Evolutionary conservation across 2,888 invertebrate genomes (phyloP).

Genomic region (Dyspetes luteomarginatus): DNA sequence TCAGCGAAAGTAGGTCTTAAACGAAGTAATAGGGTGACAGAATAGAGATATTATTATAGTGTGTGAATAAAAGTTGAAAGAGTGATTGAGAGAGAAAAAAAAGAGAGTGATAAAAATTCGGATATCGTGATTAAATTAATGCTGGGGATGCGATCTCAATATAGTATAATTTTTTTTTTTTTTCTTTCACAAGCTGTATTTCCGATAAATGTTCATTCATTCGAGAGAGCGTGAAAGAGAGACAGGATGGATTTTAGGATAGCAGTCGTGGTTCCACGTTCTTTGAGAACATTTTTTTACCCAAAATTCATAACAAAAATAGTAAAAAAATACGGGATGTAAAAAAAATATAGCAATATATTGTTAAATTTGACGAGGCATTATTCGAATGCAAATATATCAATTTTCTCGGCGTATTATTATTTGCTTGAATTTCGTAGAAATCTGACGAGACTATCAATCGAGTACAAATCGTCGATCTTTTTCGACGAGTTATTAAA

Average conservation of each 20-base stretch:
- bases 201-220: background rate
- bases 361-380: background rate
- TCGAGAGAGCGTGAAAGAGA: slow-evolving; percentile 66
- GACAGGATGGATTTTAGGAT: slow-evolving; percentile 71
- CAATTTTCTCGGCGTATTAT: slow-evolving; percentile 9
- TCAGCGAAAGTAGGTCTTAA: slow-evolving; percentile 76
- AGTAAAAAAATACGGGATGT: background rate
- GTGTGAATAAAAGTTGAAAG: slow-evolving; percentile 45
- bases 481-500: background rate
- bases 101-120: slow-evolving; percentile 36
- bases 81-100: slow-evolving; percentile 16
- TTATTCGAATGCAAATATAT: no score
- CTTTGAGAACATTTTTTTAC: background rate
- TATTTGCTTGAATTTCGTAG: background rate
- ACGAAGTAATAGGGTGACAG: slow-evolving; percentile 63
- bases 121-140: slow-evolving; percentile 56
- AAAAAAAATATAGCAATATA: background rate
- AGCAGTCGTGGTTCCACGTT: slow-evolving; percentile 73
- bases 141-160: slow-evolving; percentile 72
- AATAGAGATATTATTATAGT: slow-evolving; percentile 21
- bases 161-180: slow-evolving; percentile 55
- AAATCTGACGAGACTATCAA: background rate
- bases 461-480: slow-evolving; percentile 7
- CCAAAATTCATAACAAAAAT: background rate
- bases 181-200: slow-evolving; percentile 15